Percentiles rank a stretch among this genome's conserved stretches.
These are phyloP conservation scores for Mormyrus lacerda DNA, from an alignment of 2,113 vertebrate species.

Conservation along the genomic window DNA sequence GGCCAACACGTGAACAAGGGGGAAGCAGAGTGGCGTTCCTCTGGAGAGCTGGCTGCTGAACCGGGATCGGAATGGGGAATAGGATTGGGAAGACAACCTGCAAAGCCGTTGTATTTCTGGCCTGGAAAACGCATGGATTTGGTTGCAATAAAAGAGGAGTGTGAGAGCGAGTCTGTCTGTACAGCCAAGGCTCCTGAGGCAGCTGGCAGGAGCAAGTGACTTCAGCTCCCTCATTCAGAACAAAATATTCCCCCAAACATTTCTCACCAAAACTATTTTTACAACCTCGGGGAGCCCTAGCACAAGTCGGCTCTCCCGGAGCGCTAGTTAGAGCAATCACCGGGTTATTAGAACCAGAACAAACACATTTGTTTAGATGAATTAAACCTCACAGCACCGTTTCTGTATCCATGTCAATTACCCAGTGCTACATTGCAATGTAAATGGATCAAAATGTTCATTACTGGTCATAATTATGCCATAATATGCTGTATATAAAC, in stretches of 20 bases:
- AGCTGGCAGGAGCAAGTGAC: neutral
- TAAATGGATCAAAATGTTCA: conserved; percentile 22
- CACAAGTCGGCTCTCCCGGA: neutral
- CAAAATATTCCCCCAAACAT: neutral
- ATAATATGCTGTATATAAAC: conserved; percentile 34
- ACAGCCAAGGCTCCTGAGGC: neutral
- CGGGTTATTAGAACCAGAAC: conserved; percentile 7
- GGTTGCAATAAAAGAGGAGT: neutral
- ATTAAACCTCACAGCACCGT: conserved; percentile 15
- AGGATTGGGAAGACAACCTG: neutral
- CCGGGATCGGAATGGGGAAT: neutral
- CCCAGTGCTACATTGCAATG: conserved; percentile 11
- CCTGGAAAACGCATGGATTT: neutral
- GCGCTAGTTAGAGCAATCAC: conserved; percentile 10
- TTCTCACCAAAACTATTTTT: neutral
- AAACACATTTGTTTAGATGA: conserved; percentile 27
- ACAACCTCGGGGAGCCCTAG: neutral
- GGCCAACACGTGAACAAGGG: neutral
- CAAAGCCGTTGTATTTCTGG: neutral
- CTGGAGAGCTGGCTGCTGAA: neutral
- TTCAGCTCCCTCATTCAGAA: neutral
- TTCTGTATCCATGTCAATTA: conserved; percentile 30
- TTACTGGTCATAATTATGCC: conserved; percentile 21
- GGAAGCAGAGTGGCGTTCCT: neutral
- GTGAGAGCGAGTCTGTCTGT: neutral